A percentile compares a stretch with the other conserved stretches of the same genome.
These are phyloP conservation scores for Epinephelus fuscoguttatus DNA, from an alignment of 2,113 vertebrate genomes.

Conservation along the genomic window DNA sequence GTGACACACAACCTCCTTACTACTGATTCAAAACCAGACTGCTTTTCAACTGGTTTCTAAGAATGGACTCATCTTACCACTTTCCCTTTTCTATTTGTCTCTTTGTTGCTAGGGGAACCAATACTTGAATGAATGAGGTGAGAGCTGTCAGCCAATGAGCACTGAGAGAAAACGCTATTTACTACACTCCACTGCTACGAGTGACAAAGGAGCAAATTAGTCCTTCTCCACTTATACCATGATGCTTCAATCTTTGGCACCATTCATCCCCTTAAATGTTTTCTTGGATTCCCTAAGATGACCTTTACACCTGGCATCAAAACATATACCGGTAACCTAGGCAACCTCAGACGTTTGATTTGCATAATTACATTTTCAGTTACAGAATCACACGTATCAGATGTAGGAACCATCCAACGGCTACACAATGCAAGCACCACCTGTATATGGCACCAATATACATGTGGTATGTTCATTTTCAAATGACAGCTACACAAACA, in stretches of 20 bases:
- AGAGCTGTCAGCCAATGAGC: conserved; percentile 78
- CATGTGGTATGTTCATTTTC: not conserved
- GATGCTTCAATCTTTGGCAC: not conserved
- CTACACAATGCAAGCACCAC: not conserved
- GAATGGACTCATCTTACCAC: conserved; percentile 73
- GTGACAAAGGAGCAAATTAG: conserved; percentile 12
- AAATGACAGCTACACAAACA: not conserved
- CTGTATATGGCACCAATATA: not conserved
- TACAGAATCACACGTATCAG: not conserved
- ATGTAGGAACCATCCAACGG: not conserved
- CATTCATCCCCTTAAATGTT: not conserved
- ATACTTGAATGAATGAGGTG: conserved; percentile 77
- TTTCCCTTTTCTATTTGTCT: conserved; percentile 73
- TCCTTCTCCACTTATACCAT: not conserved
- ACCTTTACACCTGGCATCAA: not conserved
- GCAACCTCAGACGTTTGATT: not conserved
- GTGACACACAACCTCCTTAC: conserved; percentile 29
- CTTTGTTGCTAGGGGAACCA: conserved; percentile 83
- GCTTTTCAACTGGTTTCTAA: conserved; percentile 71
- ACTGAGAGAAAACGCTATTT: conserved; percentile 58
- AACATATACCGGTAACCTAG: not conserved
- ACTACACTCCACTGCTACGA: conserved; percentile 48
- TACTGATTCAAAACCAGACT: conserved; percentile 35
- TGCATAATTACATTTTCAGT: not conserved
- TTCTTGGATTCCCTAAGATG: not conserved